These are phyloP conservation scores for Hydrozoanthus tunicans DNA, from an alignment of 64 coral and sea anemone species.

Conservation along the genomic window DNA sequence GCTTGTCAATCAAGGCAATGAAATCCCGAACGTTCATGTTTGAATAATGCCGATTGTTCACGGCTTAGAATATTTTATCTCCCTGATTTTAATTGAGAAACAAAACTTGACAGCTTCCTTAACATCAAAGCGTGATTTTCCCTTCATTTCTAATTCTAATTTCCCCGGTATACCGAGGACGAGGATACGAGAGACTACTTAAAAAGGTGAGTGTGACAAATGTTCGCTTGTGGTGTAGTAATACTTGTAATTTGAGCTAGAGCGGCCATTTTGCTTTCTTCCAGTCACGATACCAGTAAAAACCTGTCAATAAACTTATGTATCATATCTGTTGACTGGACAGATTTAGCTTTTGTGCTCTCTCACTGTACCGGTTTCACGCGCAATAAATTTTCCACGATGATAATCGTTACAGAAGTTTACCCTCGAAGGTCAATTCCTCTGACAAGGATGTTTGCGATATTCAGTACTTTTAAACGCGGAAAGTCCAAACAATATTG, in stretches of 20 bases:
- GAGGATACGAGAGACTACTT: not conserved
- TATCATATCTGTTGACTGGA: slow-evolving; percentile 48
- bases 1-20: slow-evolving; percentile 48
- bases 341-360: not conserved
- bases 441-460: too few relatives aligned
- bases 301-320: slow-evolving; percentile 30
- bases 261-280: not conserved
- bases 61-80: slow-evolving; percentile 55
- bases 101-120: slow-evolving; percentile 44
- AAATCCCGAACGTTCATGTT: slow-evolving; percentile 19
- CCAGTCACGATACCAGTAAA: slow-evolving; percentile 34
- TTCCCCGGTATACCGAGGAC: not conserved
- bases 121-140: slow-evolving; percentile 33
- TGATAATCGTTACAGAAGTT: not conserved
- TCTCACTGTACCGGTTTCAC: not conserved
- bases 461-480: too few relatives aligned
- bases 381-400: not conserved
- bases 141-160: not conserved
- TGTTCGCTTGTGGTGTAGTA: not conserved
- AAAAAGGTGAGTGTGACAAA: not conserved
- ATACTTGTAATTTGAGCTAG: slow-evolving; percentile 9
- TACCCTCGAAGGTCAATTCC: too few relatives aligned
- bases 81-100: slow-evolving; percentile 43
- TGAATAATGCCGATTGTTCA: slow-evolving; percentile 51
- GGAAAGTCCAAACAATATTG: not conserved